Percentiles rank a stretch among this genome's conserved stretches.
Conservation (phyloP, 2,888 invertebrate species). For the Entomobrya multifasciata region DNA sequence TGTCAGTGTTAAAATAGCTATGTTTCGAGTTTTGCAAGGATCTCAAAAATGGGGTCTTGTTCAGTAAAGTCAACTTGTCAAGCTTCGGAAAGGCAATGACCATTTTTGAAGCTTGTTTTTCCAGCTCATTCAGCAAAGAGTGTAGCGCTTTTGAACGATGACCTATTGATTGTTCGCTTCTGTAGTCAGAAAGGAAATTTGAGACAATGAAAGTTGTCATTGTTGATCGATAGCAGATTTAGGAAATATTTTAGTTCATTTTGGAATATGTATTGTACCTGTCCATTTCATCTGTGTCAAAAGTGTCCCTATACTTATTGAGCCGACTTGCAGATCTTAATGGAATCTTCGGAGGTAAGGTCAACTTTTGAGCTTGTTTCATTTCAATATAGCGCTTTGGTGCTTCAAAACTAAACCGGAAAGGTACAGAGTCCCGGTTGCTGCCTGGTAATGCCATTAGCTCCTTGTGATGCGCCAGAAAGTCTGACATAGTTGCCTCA, state of each 20-base stretch:
- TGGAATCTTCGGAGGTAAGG: conserved; percentile 28
- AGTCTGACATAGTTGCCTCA: neutral
- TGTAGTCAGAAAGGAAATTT: too few relatives aligned
- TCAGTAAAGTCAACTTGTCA: neutral
- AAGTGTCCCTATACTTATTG: neutral
- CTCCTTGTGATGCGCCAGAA: conserved; percentile 48
- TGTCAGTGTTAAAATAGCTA: too few relatives aligned
- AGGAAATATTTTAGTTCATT: too few relatives aligned
- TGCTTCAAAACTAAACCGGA: conserved; percentile 33
- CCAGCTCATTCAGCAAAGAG: conserved; percentile 8
- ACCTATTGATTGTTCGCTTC: neutral
- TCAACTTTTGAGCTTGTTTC: conserved; percentile 31
- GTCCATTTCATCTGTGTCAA: neutral
- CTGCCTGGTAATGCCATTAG: conserved; percentile 26
- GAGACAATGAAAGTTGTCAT: too few relatives aligned
- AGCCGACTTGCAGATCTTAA: conserved; percentile 6
- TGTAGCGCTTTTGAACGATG: conserved; percentile 27
- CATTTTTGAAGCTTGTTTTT: conserved; percentile 42
- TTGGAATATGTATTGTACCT: conserved; percentile 8
- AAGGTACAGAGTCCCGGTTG: conserved; percentile 28
- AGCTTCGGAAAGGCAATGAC: conserved; percentile 26
- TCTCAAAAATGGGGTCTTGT: neutral
- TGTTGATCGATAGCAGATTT: too few relatives aligned
- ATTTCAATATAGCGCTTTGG: conserved; percentile 16
- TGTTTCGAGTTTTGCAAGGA: neutral